A percentile compares a stretch with the other conserved stretches of the same genome.
Evolutionary conservation across 1,140 invertebrate species (phyloP).

Genomic region (Camponotus floridanus): DNA sequence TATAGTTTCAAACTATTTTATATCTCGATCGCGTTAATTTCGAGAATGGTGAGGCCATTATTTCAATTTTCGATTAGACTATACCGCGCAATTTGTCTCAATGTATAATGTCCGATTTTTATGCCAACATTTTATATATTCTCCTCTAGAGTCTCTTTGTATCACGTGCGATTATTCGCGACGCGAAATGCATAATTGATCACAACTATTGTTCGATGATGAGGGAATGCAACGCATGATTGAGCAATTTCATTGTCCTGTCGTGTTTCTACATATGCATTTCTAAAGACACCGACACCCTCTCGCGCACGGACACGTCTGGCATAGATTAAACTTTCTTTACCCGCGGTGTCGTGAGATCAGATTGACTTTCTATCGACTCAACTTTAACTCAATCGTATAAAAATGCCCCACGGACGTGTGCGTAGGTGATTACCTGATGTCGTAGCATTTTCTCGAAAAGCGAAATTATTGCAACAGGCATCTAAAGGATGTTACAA

Average conservation of each 20-base stretch:
- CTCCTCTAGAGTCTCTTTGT: neutral
- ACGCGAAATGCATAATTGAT: conserved; percentile 69
- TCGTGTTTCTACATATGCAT: conserved; percentile 35
- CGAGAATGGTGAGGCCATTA: neutral
- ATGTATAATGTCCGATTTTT: neutral
- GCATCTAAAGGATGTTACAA: conserved; percentile 8
- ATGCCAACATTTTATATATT: conserved; percentile 17
- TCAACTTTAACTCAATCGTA: conserved; percentile 30
- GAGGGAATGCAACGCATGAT: conserved; percentile 60
- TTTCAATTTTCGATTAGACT: conserved; percentile 10
- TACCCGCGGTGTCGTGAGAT: conserved; percentile 41
- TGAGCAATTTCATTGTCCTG: conserved; percentile 70
- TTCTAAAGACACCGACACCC: conserved; percentile 43
- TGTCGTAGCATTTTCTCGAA: conserved; percentile 24
- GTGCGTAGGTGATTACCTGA: conserved; percentile 2
- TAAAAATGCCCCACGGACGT: conserved; percentile 36
- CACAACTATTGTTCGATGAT: conserved; percentile 70
- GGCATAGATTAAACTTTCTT: conserved; percentile 54
- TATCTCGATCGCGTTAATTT: neutral
- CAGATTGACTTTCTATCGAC: conserved; percentile 58
- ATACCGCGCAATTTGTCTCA: neutral
- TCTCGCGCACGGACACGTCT: conserved; percentile 19
- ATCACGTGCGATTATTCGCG: conserved; percentile 23
- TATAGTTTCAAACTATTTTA: neutral
- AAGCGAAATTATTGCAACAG: conserved; percentile 24